These are phyloP conservation scores for Trachemys scripta DNA, from an alignment of 2,113 vertebrate genomes.

Conservation along the genomic window DNA sequence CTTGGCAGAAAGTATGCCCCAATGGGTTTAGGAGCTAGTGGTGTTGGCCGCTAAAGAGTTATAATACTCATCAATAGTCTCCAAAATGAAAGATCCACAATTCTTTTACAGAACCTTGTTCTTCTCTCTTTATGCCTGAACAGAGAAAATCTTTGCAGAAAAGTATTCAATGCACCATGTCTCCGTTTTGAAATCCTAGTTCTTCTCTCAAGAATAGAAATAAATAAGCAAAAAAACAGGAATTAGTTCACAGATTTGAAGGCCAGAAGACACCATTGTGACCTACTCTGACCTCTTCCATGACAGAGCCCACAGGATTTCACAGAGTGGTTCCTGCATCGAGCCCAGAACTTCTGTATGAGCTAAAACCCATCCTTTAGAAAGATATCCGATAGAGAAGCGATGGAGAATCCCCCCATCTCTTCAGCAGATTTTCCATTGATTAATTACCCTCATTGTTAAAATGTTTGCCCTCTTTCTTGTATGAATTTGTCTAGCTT, in stretches of 20 bases:
- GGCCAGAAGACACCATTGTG: not conserved
- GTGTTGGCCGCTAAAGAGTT: fast-evolving
- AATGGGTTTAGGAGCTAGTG: fast-evolving
- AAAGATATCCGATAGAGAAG: not conserved
- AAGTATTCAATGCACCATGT: not conserved
- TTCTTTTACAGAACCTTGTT: fast-evolving
- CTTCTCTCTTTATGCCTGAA: not conserved
- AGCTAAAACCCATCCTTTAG: not conserved
- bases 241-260: not conserved
- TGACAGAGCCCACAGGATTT: fast-evolving
- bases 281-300: not conserved
- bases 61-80: fast-evolving
- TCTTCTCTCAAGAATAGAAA: not conserved
- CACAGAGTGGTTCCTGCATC: not conserved
- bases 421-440: not conserved
- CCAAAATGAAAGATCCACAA: not conserved
- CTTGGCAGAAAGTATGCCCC: not conserved
- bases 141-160: not conserved
- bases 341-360: not conserved
- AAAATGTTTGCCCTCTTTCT: not conserved
- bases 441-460: not conserved
- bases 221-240: not conserved
- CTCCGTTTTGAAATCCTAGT: not conserved
- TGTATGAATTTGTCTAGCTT: not conserved
- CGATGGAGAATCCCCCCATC: fast-evolving